phyloP scores from a whole-genome alignment of 2,113 vertebrate genomes.

The Eurypyga helias region DNA sequence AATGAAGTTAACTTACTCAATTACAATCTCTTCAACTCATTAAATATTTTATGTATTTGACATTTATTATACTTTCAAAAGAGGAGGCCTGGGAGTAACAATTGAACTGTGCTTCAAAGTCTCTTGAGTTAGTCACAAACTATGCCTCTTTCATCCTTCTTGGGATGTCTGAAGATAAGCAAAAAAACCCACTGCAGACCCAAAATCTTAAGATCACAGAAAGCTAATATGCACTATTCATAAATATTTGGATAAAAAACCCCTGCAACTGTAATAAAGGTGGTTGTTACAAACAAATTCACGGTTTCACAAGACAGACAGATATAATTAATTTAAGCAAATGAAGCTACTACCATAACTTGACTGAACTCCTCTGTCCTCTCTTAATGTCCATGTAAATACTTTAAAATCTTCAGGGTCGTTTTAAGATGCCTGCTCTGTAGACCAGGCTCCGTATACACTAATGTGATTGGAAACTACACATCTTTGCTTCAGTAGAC shows the following conservation, averaged over 20 bases:
- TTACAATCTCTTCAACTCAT: background rate
- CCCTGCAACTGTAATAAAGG: background rate
- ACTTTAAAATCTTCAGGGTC: background rate
- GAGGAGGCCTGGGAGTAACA: background rate
- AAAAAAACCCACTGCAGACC: background rate
- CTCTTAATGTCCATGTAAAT: background rate
- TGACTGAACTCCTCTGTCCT: background rate
- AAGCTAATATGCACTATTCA: background rate
- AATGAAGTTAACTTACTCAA: background rate
- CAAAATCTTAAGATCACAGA: background rate
- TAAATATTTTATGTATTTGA: background rate
- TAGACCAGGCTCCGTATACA: background rate
- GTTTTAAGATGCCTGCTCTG: background rate
- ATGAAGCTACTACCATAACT: background rate
- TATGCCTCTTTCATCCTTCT: background rate
- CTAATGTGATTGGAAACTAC: background rate
- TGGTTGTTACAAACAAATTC: background rate
- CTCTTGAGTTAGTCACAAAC: background rate
- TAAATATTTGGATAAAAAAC: background rate
- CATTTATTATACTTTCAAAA: background rate
- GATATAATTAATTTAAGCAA: background rate
- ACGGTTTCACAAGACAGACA: background rate
- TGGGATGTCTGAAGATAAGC: background rate
- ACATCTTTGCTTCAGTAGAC: background rate
- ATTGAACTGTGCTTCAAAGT: background rate